These are phyloP conservation scores for Malaclemys terrapin DNA, from an alignment of 2,113 vertebrate genomes.

Conservation along the genomic window DNA sequence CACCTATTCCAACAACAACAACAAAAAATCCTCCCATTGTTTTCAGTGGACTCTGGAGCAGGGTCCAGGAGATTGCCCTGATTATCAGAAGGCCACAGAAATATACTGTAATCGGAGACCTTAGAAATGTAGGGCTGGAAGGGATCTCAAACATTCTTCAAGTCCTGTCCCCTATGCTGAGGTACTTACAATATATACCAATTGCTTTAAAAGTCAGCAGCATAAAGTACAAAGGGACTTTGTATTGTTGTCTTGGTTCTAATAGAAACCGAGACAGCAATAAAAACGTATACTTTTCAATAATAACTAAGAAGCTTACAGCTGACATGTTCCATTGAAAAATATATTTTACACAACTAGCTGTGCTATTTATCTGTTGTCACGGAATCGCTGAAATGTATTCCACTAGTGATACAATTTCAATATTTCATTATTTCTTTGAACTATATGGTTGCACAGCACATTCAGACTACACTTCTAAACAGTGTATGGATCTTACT, in stretches of 20 bases:
- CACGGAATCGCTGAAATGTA: not conserved
- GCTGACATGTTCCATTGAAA: not conserved
- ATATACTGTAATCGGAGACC: not conserved
- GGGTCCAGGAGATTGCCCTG: not conserved
- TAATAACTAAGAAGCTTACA: conserved; percentile 34
- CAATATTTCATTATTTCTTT: conserved; percentile 34
- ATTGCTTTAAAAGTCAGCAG: accelerated
- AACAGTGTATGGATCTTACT: conserved; percentile 44
- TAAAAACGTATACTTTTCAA: conserved; percentile 1
- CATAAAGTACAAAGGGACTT: not conserved
- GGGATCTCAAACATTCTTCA: not conserved
- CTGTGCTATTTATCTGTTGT: not conserved
- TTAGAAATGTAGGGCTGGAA: not conserved
- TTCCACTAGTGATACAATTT: conserved; percentile 44
- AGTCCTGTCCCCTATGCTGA: not conserved
- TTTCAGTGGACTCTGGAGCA: not conserved
- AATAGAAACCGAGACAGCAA: not conserved
- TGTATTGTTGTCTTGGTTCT: not conserved
- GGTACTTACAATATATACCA: not conserved
- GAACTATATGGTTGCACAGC: not conserved
- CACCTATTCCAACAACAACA: not conserved
- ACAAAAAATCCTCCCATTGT: not conserved
- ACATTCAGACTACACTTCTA: not conserved
- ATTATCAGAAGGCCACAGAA: not conserved
- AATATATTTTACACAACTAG: not conserved